Evolutionary conservation across 2,113 vertebrate genomes (phyloP).

Genomic region (Melanotaenia duboulayi): DNA sequence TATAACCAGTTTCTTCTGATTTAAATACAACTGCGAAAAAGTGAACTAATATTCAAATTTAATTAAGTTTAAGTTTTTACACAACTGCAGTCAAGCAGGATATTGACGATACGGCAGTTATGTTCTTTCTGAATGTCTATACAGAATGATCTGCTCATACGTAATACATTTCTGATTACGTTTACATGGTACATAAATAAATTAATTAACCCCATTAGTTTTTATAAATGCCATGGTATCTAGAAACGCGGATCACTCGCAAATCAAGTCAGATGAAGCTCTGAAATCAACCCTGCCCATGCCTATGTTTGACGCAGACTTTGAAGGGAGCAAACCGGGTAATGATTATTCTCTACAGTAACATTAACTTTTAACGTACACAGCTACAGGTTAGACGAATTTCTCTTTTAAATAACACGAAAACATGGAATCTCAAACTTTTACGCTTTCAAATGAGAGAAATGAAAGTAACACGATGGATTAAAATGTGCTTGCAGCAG

Average conservation of each 20-base stretch:
- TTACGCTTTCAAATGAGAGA: background rate
- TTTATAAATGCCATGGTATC: background rate
- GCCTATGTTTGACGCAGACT: background rate
- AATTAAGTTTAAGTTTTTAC: too few species aligned
- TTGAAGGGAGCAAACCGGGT: background rate
- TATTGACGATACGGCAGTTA: too few species aligned
- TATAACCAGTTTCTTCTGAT: background rate
- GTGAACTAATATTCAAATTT: too few species aligned
- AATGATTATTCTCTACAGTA: background rate
- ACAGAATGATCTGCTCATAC: too few species aligned
- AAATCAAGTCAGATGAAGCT: background rate
- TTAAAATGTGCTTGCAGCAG: background rate
- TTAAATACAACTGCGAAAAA: too few species aligned
- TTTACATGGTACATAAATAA: too few species aligned
- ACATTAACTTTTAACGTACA: background rate
- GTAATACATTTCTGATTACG: too few species aligned
- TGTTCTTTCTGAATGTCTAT: too few species aligned
- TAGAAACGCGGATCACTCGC: too few species aligned
- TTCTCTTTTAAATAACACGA: background rate
- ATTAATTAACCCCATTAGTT: too few species aligned
- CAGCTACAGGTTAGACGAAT: conserved; percentile 7
- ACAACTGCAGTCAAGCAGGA: too few species aligned
- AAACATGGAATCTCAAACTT: background rate
- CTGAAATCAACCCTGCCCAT: background rate
- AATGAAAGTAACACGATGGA: background rate